These are phyloP conservation scores for Catalaphyllia jardinei DNA, from an alignment of 64 coral and sea anemone species.

Conservation along the genomic window DNA sequence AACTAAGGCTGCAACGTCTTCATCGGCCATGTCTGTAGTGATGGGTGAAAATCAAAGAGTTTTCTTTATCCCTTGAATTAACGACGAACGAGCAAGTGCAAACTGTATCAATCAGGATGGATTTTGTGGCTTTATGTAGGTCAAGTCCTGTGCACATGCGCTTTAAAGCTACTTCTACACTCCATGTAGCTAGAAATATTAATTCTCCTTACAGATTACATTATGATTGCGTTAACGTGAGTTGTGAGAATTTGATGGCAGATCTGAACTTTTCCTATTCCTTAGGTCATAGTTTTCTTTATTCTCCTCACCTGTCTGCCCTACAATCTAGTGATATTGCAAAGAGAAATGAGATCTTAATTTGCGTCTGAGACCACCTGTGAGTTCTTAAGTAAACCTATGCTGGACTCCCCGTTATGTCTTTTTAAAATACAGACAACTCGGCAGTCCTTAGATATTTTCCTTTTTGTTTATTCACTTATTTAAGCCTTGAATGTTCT, in stretches of 20 bases:
- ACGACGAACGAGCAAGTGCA: neutral
- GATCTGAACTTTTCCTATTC: neutral
- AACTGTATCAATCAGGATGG: neutral
- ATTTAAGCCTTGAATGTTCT: neutral
- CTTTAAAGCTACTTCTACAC: too few relatives aligned
- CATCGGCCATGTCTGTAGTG: conserved; percentile 28
- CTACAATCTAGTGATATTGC: neutral
- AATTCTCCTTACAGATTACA: neutral
- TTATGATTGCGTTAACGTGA: neutral
- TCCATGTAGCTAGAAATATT: too few relatives aligned
- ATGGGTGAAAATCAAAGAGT: neutral
- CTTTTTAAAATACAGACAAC: neutral
- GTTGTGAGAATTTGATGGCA: neutral
- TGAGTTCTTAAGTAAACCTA: neutral
- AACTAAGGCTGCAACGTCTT: conserved; percentile 69
- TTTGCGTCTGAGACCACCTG: neutral
- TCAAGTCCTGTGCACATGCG: neutral
- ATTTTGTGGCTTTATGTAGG: neutral
- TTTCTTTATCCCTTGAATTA: neutral
- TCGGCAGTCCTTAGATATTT: neutral
- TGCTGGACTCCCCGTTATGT: neutral
- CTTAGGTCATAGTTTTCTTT: neutral
- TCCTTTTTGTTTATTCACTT: neutral
- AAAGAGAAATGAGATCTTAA: neutral
- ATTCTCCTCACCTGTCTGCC: neutral